Base-by-base conservation (phyloP, 2,888 invertebrate genomes). In the Silvanus unidentatus region DNA sequence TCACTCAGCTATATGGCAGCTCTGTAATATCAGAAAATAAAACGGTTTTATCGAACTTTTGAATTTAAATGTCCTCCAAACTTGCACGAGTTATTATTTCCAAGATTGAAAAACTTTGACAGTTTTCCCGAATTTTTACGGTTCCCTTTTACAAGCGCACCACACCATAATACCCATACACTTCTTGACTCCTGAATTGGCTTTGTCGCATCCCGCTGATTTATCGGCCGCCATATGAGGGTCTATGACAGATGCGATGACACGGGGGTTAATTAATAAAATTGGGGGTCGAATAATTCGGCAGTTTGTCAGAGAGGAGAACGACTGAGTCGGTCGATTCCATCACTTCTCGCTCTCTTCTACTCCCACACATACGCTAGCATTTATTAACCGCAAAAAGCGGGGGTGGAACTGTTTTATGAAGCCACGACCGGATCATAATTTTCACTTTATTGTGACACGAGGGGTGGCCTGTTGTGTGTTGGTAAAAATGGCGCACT, bases 191-290 rank as follows among this genome's bases (percentile, higher is more conserved):
- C n/a, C n/a, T n/a, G n/a, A n/a, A n/a, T n/a, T n/a, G n/a, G n/a
- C n/a, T n/a, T n/a, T n/a, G n/a, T n/a, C n/a, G n/a, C n/a, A n/a
- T n/a, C n/a, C n/a, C n/a, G n/a, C n/a, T n/a, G n/a, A n/a, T n/a
- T n/a, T n/a, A n/a, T n/a, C n/a, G n/a, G n/a, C n/a, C n/a, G n/a
- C n/a, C n/a, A 22, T 22, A 22, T 22, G 45, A 39, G 52, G 40
- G 54, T 52, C 54, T 60, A 64, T 64, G 67, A 65, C 60, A 62
- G 62, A 65, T 63, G 62, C 57, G 63, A 53, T 59, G 65, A 65
- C 64, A 61, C 59, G 59, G 59, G 65, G 66, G 65, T 64, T 65
- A 66, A 66, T 66, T 65, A 63, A 62, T 63, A 62, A 63, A 62
- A 62, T 51, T 49, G 41, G 43, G 52, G 43, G 41, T 42, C 32